Evolutionary conservation across 1,140 invertebrate genomes (phyloP).

Genomic region (Coenobita brevimanus): DNA sequence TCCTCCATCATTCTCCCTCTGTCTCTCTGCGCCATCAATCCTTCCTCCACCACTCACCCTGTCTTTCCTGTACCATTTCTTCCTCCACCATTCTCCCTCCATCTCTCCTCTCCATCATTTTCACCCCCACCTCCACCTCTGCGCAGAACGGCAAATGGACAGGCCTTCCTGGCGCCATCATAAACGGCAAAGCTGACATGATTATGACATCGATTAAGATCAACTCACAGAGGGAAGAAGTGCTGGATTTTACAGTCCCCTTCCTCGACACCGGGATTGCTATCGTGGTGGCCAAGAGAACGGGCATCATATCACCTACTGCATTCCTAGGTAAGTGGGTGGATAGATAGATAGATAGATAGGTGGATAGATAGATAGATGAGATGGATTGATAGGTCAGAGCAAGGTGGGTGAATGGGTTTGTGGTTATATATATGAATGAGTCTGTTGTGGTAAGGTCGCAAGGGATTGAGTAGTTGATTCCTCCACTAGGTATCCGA

Average conservation of each 20-base stretch:
- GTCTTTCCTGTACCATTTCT: not conserved
- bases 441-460: no score
- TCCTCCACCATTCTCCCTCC: not conserved
- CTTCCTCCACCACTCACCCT: not conserved
- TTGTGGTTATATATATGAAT: no score
- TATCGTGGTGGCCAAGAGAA: conserved; percentile 96
- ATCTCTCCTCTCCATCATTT: not conserved
- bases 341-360: no score
- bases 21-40: not conserved
- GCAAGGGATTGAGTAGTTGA: no score
- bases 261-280: conserved; percentile 99
- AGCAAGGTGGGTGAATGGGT: no score
- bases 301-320: conserved; percentile 98
- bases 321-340: conserved; percentile 94
- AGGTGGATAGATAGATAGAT: no score
- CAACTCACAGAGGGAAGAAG: conserved; percentile 92
- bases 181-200: conserved; percentile 96
- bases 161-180: conserved; percentile 96
- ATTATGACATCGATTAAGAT: conserved; percentile 97
- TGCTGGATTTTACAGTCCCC: conserved; percentile 93
- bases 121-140: not conserved
- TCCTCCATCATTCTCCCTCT: no score
- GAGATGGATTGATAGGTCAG: no score
- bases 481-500: no score
- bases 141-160: not conserved